A percentile compares a stretch with the other conserved stretches of the same genome.
Evolutionary conservation across 2,113 vertebrate genomes (phyloP).

Genomic region (Zapornia atra): DNA sequence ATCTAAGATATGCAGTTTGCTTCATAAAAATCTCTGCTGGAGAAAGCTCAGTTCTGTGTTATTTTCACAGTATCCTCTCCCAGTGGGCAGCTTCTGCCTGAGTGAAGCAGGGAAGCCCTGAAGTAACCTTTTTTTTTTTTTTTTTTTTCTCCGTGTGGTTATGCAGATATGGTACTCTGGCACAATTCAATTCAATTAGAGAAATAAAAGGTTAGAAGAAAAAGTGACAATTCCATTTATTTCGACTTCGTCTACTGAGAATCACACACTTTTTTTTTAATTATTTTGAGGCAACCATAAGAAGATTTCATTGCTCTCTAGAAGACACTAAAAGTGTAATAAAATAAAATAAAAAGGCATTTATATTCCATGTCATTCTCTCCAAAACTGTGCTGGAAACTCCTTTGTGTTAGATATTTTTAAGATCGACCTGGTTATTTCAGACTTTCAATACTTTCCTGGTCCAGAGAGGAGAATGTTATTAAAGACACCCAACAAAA

Average conservation of each 20-base stretch:
- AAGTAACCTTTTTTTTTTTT: neutral
- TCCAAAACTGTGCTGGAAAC: constrained; percentile 11
- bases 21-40: neutral
- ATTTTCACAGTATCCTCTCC: neutral
- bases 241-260: neutral
- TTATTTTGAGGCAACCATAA: constrained; percentile 34
- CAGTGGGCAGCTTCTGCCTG: neutral
- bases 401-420: constrained; percentile 42
- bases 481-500: constrained; percentile 11
- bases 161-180: neutral
- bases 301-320: constrained; percentile 49
- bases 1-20: neutral
- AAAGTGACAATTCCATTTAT: constrained; percentile 27
- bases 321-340: constrained; percentile 47
- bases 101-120: neutral
- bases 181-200: constrained; percentile 45
- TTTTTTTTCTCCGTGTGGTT: neutral
- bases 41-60: neutral
- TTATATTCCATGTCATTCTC: constrained; percentile 31
- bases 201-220: constrained; percentile 9
- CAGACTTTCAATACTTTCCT: constrained; percentile 5
- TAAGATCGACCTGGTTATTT: neutral
- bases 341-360: constrained; percentile 50
- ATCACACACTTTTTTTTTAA: constrained; percentile 1
- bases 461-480: constrained; percentile 1